Evolutionary conservation across 2,888 invertebrate genomes (phyloP).

Genomic region (Iselma pallidipennis): DNA sequence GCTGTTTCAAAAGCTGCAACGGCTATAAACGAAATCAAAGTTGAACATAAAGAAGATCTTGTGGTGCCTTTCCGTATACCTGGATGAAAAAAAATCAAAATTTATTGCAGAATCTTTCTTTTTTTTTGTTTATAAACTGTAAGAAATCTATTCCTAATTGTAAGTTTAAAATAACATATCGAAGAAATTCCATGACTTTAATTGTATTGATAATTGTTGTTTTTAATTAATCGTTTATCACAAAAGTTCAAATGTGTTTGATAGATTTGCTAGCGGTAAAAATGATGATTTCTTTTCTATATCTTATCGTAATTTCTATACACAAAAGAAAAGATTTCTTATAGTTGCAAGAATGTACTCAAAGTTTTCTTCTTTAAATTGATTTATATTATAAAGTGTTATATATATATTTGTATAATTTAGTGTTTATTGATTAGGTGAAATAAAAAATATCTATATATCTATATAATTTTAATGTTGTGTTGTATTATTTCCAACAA

Average conservation of each 20-base stretch:
- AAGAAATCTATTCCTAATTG: constrained; percentile 4
- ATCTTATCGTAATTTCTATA: background rate
- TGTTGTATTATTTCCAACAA: background rate
- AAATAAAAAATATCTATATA: constrained; percentile 18
- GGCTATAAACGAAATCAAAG: constrained; percentile 78
- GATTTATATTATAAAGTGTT: background rate
- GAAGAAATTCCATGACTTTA: background rate
- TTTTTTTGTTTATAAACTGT: background rate
- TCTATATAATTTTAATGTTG: constrained; percentile 7
- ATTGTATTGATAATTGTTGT: background rate
- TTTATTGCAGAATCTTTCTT: background rate
- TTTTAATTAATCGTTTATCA: background rate
- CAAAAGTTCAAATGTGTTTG: too few relatives aligned
- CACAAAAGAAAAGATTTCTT: background rate
- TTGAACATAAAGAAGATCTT: constrained; percentile 86
- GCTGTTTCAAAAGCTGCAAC: constrained; percentile 71
- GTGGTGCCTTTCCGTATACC: constrained; percentile 87
- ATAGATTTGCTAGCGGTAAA: background rate
- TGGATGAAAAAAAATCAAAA: constrained; percentile 54
- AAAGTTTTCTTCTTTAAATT: too few relatives aligned
- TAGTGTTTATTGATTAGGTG: constrained; percentile 16
- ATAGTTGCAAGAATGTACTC: background rate
- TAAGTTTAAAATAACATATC: background rate
- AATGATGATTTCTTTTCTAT: background rate
- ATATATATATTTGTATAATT: constrained; percentile 12